phyloP scores from a whole-genome alignment of 2,888 invertebrate genomes.

The Ypsolopha scabrella region DNA sequence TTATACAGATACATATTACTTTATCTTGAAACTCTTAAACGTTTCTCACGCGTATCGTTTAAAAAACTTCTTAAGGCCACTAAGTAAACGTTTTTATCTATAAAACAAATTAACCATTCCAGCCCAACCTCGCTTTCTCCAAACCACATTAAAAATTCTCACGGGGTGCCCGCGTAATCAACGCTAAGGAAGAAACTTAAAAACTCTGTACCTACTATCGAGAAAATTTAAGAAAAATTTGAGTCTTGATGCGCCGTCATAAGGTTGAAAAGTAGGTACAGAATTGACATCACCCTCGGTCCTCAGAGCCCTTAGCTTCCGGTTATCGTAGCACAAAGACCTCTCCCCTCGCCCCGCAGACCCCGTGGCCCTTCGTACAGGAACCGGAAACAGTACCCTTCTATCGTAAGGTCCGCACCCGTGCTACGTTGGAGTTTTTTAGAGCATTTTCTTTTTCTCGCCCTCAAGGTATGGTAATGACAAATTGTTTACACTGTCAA shows the following conservation, averaged over 20 bases:
- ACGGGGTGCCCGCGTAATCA: slow-evolving; percentile 38
- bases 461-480: slow-evolving; percentile 33
- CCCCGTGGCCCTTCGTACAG: slow-evolving; percentile 25
- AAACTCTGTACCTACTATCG: slow-evolving; percentile 43
- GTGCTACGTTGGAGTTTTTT: slow-evolving; percentile 34
- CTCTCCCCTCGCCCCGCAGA: slow-evolving; percentile 32
- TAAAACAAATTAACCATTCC: neutral
- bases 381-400: slow-evolving; percentile 68
- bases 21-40: too few relatives aligned
- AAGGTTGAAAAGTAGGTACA: neutral
- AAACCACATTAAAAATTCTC: slow-evolving; percentile 21
- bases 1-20: too few relatives aligned
- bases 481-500: slow-evolving; percentile 18
- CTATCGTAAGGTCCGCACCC: slow-evolving; percentile 61
- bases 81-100: neutral
- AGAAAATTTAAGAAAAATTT: too few relatives aligned
- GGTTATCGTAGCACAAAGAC: slow-evolving; percentile 68
- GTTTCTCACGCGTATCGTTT: neutral
- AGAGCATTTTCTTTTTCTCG: slow-evolving; percentile 44
- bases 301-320: slow-evolving; percentile 63
- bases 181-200: slow-evolving; percentile 54
- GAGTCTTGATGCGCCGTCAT: too few relatives aligned
- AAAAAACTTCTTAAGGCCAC: neutral
- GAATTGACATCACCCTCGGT: slow-evolving; percentile 62
- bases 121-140: neutral